A percentile compares a stretch with the other conserved stretches of the same genome.
phyloP scores from a whole-genome alignment of 2,113 vertebrate genomes.

The Glaucomys volans region DNA sequence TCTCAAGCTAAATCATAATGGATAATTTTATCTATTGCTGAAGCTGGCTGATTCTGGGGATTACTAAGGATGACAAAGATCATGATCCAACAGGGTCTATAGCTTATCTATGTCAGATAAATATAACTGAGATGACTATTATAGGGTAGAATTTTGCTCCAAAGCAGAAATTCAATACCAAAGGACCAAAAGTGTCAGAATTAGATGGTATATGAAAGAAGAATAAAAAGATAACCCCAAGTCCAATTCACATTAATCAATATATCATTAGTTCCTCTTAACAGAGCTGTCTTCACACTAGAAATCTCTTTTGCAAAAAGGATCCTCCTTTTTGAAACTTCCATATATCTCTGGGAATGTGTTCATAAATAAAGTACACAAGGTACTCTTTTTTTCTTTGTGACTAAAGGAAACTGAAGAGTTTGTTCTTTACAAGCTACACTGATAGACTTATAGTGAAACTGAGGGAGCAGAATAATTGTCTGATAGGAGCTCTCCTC shows the following conservation, averaged over 20 bases:
- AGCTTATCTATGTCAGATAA: conserved; percentile 39
- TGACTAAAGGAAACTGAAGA: not conserved
- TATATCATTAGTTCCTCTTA: conserved; percentile 61
- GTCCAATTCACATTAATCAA: conserved; percentile 51
- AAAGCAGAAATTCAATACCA: conserved; percentile 60
- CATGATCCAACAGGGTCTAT: not conserved
- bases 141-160: not conserved
- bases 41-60: not conserved
- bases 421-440: not conserved
- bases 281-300: conserved; percentile 38
- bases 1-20: not conserved
- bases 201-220: not conserved
- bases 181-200: conserved; percentile 59
- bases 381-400: not conserved
- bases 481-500: no score
- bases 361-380: conserved; percentile 18
- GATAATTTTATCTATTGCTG: conserved; percentile 63
- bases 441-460: not conserved
- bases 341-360: not conserved
- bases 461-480: not conserved
- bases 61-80: conserved; percentile 21
- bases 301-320: not conserved
- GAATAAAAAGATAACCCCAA: not conserved
- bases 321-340: not conserved
- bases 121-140: conserved; percentile 36